These are phyloP conservation scores for Parnassius mnemosyne DNA, from an alignment of 2,888 invertebrate species.

Conservation along the genomic window DNA sequence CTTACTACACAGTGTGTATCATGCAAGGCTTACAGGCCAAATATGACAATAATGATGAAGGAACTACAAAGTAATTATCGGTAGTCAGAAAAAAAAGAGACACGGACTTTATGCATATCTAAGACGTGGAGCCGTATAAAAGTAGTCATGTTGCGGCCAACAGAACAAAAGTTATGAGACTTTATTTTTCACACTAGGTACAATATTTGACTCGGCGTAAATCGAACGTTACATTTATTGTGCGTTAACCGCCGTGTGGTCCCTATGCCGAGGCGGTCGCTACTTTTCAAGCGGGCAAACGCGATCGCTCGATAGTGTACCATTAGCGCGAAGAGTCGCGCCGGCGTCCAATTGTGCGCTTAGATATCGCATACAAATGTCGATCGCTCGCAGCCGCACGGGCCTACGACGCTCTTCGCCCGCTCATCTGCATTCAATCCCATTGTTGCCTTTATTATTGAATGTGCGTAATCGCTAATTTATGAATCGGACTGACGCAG, in stretches of 20 bases:
- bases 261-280: conserved; percentile 68
- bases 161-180: no score
- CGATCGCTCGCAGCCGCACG: conserved; percentile 57
- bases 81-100: no score
- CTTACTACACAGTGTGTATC: no score
- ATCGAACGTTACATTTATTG: conserved; percentile 54
- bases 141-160: no score
- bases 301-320: conserved; percentile 78
- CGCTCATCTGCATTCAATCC: conserved; percentile 79
- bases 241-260: conserved; percentile 61
- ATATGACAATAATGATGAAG: no score
- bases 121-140: no score
- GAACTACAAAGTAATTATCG: no score
- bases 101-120: no score
- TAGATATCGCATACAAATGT: conserved; percentile 81
- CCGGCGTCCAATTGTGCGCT: conserved; percentile 79
- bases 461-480: conserved; percentile 76
- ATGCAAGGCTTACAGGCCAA: no score
- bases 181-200: no score
- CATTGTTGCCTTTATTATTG: conserved; percentile 78
- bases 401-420: conserved; percentile 40
- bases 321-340: conserved; percentile 79
- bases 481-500: conserved; percentile 60
- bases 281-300: conserved; percentile 63
- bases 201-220: neutral